These are phyloP conservation scores for Sus cebifrons DNA, from an alignment of 2,797 vertebrate species.

Conservation along the genomic window DNA sequence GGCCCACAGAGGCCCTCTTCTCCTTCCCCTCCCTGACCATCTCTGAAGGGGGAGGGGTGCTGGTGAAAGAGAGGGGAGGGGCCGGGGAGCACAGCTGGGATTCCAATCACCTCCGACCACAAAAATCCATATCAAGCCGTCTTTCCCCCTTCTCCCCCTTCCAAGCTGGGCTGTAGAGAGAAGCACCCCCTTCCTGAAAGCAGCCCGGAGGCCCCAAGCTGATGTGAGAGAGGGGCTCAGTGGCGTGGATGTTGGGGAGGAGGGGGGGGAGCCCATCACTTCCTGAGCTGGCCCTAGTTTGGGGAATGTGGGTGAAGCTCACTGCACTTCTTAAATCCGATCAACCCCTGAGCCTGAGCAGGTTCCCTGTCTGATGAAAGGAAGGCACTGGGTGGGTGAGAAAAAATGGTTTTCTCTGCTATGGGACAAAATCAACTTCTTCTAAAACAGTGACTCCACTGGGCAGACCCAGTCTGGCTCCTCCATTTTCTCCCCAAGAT, in stretches of 20 bases:
- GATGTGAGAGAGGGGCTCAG: constrained; percentile 17
- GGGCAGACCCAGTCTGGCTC: background rate
- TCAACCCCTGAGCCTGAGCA: background rate
- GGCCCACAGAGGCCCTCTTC: background rate
- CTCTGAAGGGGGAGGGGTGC: constrained; percentile 47
- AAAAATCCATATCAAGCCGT: constrained; percentile 61
- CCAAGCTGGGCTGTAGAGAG: background rate
- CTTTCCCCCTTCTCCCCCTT: background rate
- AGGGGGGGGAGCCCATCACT: background rate
- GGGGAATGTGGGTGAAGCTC: constrained; percentile 11
- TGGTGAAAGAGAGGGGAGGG: constrained; percentile 12
- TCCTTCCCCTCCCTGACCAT: background rate
- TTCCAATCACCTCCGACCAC: constrained; percentile 69
- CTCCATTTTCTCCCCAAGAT: background rate
- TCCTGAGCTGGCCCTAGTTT: constrained; percentile 36
- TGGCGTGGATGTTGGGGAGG: background rate
- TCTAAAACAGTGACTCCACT: background rate
- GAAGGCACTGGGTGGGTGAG: background rate
- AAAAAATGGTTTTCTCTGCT: background rate
- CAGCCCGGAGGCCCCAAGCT: constrained; percentile 68
- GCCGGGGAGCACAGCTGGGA: constrained; percentile 6
- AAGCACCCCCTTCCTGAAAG: constrained; percentile 52
- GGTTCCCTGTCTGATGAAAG: background rate
- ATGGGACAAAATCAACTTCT: background rate
- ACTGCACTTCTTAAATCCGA: background rate